Base-by-base conservation (phyloP, 2,797 vertebrate species). In the Pteropus rufus region DNA sequence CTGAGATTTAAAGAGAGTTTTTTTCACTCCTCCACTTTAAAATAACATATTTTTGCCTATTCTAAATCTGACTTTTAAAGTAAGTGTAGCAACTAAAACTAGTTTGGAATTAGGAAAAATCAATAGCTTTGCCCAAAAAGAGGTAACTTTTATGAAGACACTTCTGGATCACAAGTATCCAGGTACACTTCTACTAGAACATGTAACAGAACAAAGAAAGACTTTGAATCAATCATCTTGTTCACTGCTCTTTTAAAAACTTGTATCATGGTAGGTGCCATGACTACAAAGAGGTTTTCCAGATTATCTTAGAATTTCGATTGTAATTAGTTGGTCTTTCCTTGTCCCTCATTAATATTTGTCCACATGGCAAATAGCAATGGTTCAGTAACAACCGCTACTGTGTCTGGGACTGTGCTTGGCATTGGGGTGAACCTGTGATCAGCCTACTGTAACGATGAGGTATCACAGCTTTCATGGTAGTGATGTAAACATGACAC, bases 31-130 rank as follows among this genome's bases (percentile, higher is more conserved):
- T 41, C n/a, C 54, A 31, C 49, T 97, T 94, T 92, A 62, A 91
- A 96, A 86, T 94, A 97, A 84, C 69, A 97, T 49, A 92, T 65
- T 92, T 46, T 97, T 95, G 52, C 36, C 52, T 89, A 65, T 96
- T 93, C 58, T 92, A 94, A 96, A 89, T 89, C 77, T 94, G 69
- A 90, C 90, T 94, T 92, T 87, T 79, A 95, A 88, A 80, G 52
- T 96, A 82, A 11, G 62, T 70, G 0, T 56, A 64, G 23, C 54
- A 84, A 56, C 70, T 94, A 94, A 91, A 95, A 86, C 81, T 96
- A 95, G 79, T 86, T 93, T 29, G 36, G 19, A 72, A 82, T 95
- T 89, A 70, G 79, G 85, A 91, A 86, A 97, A 64, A 64, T 83
- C 26, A 72, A 36, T 96, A 58, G 79, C 70, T 96, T 86, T 85